phyloP scores from a whole-genome alignment of 2,797 vertebrate genomes.

The Catamblyrhynchus diadema region DNA sequence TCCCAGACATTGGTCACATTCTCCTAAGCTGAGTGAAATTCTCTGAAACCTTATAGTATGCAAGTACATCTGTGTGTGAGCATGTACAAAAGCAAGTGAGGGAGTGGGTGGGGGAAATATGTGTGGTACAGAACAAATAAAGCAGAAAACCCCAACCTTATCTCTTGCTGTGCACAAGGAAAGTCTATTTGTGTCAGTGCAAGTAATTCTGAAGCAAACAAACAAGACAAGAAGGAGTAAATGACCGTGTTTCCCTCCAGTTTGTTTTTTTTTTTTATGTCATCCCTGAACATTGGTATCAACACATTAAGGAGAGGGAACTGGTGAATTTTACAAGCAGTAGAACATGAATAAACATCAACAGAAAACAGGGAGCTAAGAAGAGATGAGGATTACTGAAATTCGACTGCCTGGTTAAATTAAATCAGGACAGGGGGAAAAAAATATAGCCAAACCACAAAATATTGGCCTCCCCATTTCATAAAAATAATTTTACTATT shows the following conservation, averaged over 20 bases:
- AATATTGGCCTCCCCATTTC: background rate
- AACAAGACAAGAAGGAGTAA: background rate
- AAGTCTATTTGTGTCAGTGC: slow-evolving; percentile 25
- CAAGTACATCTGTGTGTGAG: background rate
- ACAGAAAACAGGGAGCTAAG: background rate
- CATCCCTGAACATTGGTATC: background rate
- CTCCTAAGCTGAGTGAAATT: slow-evolving; percentile 52
- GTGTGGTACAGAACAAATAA: slow-evolving; percentile 39
- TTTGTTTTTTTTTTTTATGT: background rate
- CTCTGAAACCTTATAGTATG: slow-evolving; percentile 27
- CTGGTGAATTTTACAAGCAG: background rate
- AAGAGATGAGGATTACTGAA: background rate
- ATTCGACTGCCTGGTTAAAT: background rate
- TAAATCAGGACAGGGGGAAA: background rate
- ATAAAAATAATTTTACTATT: background rate
- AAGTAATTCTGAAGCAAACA: slow-evolving; percentile 26
- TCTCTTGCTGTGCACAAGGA: background rate
- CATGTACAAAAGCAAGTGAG: background rate
- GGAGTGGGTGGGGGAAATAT: slow-evolving; percentile 62
- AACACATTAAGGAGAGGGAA: background rate
- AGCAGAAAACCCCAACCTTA: slow-evolving; percentile 51
- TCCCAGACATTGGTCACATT: slow-evolving; percentile 48
- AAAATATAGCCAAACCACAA: background rate
- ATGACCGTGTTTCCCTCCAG: background rate
- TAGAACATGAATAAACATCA: slow-evolving; percentile 7